Base-by-base conservation (phyloP, 2,797 vertebrate species). In the Margarornis squamiger region DNA sequence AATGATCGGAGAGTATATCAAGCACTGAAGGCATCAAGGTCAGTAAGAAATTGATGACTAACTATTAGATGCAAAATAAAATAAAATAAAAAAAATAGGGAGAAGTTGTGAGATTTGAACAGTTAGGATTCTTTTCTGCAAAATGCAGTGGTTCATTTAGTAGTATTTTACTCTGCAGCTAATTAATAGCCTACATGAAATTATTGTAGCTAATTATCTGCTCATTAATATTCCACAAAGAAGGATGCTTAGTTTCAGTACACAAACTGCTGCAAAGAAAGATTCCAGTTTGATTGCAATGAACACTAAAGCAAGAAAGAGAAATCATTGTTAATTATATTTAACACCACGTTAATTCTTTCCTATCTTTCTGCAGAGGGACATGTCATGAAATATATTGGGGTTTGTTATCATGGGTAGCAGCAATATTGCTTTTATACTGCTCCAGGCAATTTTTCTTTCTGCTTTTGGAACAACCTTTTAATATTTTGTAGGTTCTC, bases 141-240 rank as follows among this genome's bases (percentile, higher is more conserved):
- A 59, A 82, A 93, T n/a, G 15, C 27, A 86, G 10, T 67, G 12
- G 12, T 85, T 87, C 61, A 43, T 14, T 86, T 86, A 65, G 54
- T 91, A 26, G 30, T 74, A 57, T 68, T 90, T 45, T 73, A 46
- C 26, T 59, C 70, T 2, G 0, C 41, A 75, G 36, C 26, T 90
- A 92, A 92, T 94, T 92, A 95, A 84, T 86, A 79, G 48, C 41
- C 68, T 81, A 73, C 57, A 66, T 92, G 41, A 86, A 92, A 76
- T 93, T 86, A 34, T 78, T 91, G 34, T 86, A 83, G 39, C 68
- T 91, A 93, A 95, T 94, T 94, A 59, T 70, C 34, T 3, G 1
- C 70, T 84, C 45, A 86, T 94, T 91, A 93, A 67, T 86, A 63
- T 71, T 84, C 43, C 43, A 66, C 63, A 71, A 93, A 93, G 74